A percentile compares a stretch with the other conserved stretches of the same genome.
phyloP scores from a whole-genome alignment of 2,888 invertebrate species.

The Melolontha melolontha region DNA sequence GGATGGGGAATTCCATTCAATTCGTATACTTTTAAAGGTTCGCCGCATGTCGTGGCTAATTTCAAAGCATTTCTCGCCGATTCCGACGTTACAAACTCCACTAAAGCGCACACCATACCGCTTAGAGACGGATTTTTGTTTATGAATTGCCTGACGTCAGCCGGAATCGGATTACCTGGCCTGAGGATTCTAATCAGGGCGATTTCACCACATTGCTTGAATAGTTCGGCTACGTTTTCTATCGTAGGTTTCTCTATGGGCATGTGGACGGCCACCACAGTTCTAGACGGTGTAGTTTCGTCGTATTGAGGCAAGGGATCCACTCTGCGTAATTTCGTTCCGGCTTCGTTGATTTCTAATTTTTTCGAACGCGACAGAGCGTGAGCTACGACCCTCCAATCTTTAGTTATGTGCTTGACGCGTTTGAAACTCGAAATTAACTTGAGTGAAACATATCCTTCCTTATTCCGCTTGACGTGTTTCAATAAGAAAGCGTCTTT shows the following conservation, averaged over 20 bases:
- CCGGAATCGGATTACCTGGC: conserved; percentile 91
- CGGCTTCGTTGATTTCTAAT: conserved; percentile 89
- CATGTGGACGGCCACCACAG: conserved; percentile 88
- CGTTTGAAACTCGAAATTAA: conserved; percentile 95
- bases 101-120: conserved; percentile 87
- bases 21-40: conserved; percentile 79
- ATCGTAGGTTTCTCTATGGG: conserved; percentile 88
- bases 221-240: conserved; percentile 91
- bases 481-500: conserved; percentile 96
- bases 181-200: conserved; percentile 87
- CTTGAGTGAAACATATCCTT: conserved; percentile 95
- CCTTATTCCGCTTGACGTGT: conserved; percentile 94
- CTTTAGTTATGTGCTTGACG: conserved; percentile 93
- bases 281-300: conserved; percentile 92
- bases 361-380: conserved; percentile 82
- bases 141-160: conserved; percentile 91
- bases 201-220: conserved; percentile 90
- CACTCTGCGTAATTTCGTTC: conserved; percentile 88
- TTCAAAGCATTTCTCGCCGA: conserved; percentile 85
- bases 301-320: conserved; percentile 90
- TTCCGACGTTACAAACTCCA: conserved; percentile 91
- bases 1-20: conserved; percentile 77
- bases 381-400: conserved; percentile 93
- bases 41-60: conserved; percentile 71
- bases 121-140: conserved; percentile 91